Base-by-base conservation (phyloP, 2,113 vertebrate genomes). In the Phasianus colchicus region DNA sequence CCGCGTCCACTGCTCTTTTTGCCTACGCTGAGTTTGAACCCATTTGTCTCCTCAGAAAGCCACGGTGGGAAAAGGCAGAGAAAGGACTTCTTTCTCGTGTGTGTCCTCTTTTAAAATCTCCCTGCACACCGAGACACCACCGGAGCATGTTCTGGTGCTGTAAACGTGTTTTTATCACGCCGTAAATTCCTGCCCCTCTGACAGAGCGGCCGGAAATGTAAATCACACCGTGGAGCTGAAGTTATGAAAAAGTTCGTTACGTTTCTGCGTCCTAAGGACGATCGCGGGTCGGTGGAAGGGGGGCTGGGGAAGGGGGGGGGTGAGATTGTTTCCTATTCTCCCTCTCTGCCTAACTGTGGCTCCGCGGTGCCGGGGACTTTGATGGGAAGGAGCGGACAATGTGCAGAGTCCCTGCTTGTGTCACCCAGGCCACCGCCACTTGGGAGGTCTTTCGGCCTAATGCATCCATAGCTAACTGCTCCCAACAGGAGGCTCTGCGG, bases 371-470 rank as follows among this genome's bases (percentile, higher is more conserved):
- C 89, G 86, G 83, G 42, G 78, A 86, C 96, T 95, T 94, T 95
- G 88, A 88, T 79, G 78, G 74, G 90, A 83, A 92, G 84, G 89
- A 94, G 81, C 60, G 95, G 97, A 94, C 95, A 89, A 60, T 96
- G 90, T 93, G 95, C 97, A 95, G 97, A 96, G 96, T 94, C 84
- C 92, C 47, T 86, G 91, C 83, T 88, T 89, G 34, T 73, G 93
- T 96, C 96, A 97, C 96, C 93, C 95, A 65, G 97, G 94, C 94
- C 95, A 96, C 93, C 40, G 81, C 98, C 97, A 98, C 98, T 98
- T 98, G 98, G 98, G 98, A 98, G 98, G 98, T 98, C 98, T 91
- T 91, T 27, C 71, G 94, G 95, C 92, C 97, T 95, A 75, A 80
- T 61, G 77, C 95, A 83, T 89, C 93, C 97, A 79, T 27, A 85